Percentiles rank a stretch among this genome's conserved stretches.
Evolutionary conservation across 2,797 vertebrate species (phyloP).

Genomic region (Melanotaenia nigrans): DNA sequence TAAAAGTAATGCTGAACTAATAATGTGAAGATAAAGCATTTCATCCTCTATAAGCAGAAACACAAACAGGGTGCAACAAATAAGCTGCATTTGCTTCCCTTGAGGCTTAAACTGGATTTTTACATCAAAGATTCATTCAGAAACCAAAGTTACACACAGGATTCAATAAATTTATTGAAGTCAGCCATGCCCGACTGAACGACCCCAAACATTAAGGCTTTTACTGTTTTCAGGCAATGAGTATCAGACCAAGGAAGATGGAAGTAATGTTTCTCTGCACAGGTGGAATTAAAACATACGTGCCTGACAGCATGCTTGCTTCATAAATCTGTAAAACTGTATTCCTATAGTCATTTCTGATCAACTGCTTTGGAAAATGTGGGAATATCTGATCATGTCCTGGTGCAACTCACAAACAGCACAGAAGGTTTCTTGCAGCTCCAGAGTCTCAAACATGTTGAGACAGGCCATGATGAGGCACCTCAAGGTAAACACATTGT

Average conservation of each 20-base stretch:
- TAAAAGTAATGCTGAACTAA: background rate
- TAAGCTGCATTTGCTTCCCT: no score
- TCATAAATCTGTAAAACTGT: conserved; percentile 4
- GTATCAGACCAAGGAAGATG: background rate
- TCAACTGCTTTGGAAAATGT: conserved; percentile 12
- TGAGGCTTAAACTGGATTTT: background rate
- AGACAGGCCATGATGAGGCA: conserved; percentile 30
- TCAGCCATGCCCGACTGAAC: no score
- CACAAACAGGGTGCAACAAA: no score
- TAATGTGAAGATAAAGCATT: no score
- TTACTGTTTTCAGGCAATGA: background rate
- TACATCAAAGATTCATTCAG: background rate
- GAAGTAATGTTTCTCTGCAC: background rate
- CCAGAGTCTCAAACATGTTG: conserved; percentile 29
- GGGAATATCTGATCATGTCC: conserved; percentile 19
- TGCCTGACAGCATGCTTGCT: conserved; percentile 1
- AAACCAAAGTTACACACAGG: background rate
- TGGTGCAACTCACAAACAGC: conserved; percentile 7
- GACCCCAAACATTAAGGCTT: background rate
- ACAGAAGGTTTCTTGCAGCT: conserved; percentile 9
- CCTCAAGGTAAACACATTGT: conserved; percentile 53
- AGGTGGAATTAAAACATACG: background rate
- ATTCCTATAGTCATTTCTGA: background rate
- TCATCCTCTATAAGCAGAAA: no score
- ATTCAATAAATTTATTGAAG: no score